Conservation (phyloP, 35 echinoderm and acorn worm genomes). For the Stichopus chloronotus region DNA sequence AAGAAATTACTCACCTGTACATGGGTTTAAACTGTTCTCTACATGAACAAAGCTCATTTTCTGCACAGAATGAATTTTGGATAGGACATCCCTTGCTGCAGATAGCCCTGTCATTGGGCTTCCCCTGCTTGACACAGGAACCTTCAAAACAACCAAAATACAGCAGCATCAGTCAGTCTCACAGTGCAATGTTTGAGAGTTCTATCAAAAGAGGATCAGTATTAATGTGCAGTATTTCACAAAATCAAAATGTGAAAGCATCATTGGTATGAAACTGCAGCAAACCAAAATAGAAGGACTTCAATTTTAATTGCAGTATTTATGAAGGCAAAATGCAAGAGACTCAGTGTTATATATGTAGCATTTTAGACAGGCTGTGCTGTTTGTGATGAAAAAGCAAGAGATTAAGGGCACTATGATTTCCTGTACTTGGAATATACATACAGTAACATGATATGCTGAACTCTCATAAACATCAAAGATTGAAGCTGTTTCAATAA, state of each 20-base stretch:
- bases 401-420: too few relatives aligned
- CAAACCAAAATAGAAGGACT: not conserved
- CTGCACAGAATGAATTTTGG: conserved; percentile 47
- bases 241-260: not conserved
- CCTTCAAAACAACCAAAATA: conserved; percentile 46
- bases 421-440: too few relatives aligned
- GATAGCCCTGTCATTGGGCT: conserved; percentile 12
- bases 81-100: conserved; percentile 47
- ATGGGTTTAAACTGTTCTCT: conserved; percentile 6
- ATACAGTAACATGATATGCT: too few relatives aligned
- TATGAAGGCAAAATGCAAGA: too few relatives aligned
- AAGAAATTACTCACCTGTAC: conserved; percentile 50
- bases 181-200: too few relatives aligned
- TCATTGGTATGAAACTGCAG: conserved; percentile 1
- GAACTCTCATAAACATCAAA: too few relatives aligned
- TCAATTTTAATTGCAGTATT: not conserved
- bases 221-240: not conserved
- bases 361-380: too few relatives aligned
- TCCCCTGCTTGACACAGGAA: conserved; percentile 10
- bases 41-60: conserved; percentile 56
- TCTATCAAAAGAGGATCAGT: not conserved
- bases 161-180: too few relatives aligned
- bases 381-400: too few relatives aligned
- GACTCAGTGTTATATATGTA: too few relatives aligned
- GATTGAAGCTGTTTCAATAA: too few relatives aligned